Base-by-base conservation (phyloP, 1,140 invertebrate species). In the Oedothorax gibbosus region DNA sequence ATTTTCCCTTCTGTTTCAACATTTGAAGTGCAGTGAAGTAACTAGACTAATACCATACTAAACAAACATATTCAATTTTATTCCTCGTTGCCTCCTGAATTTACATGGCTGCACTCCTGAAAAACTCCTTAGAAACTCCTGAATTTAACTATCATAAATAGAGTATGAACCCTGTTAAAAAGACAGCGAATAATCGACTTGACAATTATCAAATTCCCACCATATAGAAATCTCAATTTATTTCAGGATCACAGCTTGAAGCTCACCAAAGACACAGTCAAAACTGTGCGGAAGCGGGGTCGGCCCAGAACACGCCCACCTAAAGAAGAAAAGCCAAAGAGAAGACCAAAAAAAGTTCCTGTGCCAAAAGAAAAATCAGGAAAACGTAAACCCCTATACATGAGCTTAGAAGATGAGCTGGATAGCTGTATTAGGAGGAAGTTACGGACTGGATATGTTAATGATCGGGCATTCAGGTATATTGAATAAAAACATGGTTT, bases 331-430 rank as follows among this genome's bases (percentile, higher is more conserved):
- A n/a, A 18, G 14, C 72, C 35, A 68, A 35, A 49, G 12, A 75
- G 35, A 12, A 10, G 10, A 7, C 6, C 57, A 14, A 75, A 15
- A 21, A 75, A 75, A n/a, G 72, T 57, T 35, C 14, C 54, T 21
- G 49, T 10, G 35, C 12, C 21, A 20, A 75, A 75, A 21, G 72
- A 75, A 57, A 15, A 15, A 7, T 35, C 49, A 57, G 57, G 60
- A 56, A 75, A 75, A 56, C 56, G 72, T 35, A 75, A 21, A 88
- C 9, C 83, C 88, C 62, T 87, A 88, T 72, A 89, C 89, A 49
- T 88, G 86, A 88, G 88, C 18, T 80, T 90, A 35, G 88, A 88
- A 82, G 87, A 89, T 57, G 89, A 90, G 73, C 90, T 89, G 83
- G 88, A 88, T 53, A 85, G 89, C 7, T 87, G 87, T 15, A 77